phyloP scores from a whole-genome alignment of 2,888 invertebrate genomes.

The Cantharis rustica region DNA sequence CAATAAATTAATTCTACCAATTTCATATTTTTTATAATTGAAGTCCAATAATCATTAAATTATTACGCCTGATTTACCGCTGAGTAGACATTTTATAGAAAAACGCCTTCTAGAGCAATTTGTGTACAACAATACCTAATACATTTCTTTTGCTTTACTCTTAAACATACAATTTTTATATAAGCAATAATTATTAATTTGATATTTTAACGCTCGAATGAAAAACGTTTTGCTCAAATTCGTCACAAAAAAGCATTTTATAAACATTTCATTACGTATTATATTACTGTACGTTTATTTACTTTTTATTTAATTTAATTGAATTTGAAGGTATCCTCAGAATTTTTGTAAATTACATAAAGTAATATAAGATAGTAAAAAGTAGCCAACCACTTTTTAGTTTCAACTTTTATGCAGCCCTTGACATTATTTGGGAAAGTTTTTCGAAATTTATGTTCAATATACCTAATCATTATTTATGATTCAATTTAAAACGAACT shows the following conservation, averaged over 20 bases:
- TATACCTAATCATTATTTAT: neutral
- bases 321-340: neutral
- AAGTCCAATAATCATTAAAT: slow-evolving; percentile 49
- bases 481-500: neutral
- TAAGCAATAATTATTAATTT: neutral
- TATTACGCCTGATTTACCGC: slow-evolving; percentile 40
- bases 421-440: neutral
- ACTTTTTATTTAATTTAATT: neutral
- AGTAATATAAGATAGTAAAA: neutral
- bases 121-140: neutral
- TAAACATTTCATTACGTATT: neutral
- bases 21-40: slow-evolving; percentile 41
- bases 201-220: neutral
- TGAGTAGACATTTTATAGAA: slow-evolving; percentile 24
- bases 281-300: neutral
- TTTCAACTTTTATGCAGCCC: neutral
- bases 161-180: neutral
- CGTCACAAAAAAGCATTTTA: neutral
- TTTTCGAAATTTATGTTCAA: neutral
- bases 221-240: neutral
- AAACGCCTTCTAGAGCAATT: neutral
- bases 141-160: neutral
- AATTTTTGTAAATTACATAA: neutral
- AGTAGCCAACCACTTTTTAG: neutral
- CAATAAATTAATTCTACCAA: slow-evolving; percentile 46